Evolutionary conservation across 1,140 invertebrate species (phyloP), one percentile per base, ranked within the genome.

Genomic region (Drosophila sturtevanti): DNA sequence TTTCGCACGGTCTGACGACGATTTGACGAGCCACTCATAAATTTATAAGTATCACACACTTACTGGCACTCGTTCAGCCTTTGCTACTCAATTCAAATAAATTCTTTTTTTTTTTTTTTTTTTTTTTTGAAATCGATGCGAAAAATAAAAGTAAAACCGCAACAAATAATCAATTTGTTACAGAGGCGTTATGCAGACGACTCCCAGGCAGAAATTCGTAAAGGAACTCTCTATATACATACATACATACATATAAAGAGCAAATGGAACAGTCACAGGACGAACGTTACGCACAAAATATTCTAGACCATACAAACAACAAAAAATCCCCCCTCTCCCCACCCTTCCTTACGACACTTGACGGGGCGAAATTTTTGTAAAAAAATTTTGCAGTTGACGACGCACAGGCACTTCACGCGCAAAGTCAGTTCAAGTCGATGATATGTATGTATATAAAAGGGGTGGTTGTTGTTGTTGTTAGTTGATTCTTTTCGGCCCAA

Each of bases 131-230:
- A 87, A 89, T 79, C 71, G 84, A 54, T 78, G 68, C 65, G 74
- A 77, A 76, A 76, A 68, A 64, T 24, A 31, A 68, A 54, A 52
- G 51, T 38, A 55, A 87, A 89, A 77, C 76, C 84, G 84, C 84
- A 89, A 75, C 82, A 72, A 77, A 87, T 87, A 89, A 89, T 89
- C 82, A 87, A 89, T 89, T 87, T 87, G 82, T 79, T 87, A 87
- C 84, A 87, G 82, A 87, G 84, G 79, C 78, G 81, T 77, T 86
- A 70, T 66, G 79, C 65, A 63, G 48, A 68, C 59, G 54, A 24
- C 16, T 52, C 6, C 41, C 38, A 48, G 35, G 35, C 52, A 62
- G 64, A 64, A 63, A 68, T 41, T 63, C 27, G 48, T 41, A 48
- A 18, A 62, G 58, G 64, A 59, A 68, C 51, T 63, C 21, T 55